Evolutionary conservation across 1,140 invertebrate genomes (phyloP).

Genomic region (Kradibia gibbosae): DNA sequence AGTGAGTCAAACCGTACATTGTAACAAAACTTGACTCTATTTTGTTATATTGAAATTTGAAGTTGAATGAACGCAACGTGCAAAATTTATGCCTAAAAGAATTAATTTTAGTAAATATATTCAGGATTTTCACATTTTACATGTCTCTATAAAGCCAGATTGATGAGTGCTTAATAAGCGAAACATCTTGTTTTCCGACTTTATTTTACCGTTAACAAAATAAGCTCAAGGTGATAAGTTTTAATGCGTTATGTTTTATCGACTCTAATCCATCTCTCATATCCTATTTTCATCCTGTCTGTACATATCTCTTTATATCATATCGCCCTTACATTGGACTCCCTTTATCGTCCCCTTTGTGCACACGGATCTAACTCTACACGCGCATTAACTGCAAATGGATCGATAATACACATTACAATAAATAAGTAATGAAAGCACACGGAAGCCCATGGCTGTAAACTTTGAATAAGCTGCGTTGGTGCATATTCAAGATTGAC

Average conservation of each 20-base stretch:
- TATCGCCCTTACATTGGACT: background rate
- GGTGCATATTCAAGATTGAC: conserved; percentile 19
- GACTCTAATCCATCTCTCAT: conserved; percentile 34
- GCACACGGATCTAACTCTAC: background rate
- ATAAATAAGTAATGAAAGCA: conserved; percentile 70
- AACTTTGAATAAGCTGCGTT: conserved; percentile 47
- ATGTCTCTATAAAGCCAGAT: too few relatives aligned
- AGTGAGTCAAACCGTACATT: too few relatives aligned
- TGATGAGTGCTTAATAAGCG: too few relatives aligned
- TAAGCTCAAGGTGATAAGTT: background rate
- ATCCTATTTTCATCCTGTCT: conserved; percentile 6
- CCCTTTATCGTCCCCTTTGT: conserved; percentile 10
- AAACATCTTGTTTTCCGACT: background rate
- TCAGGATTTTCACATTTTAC: too few relatives aligned
- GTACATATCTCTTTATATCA: conserved; percentile 23
- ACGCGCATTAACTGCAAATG: conserved; percentile 54
- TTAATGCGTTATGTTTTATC: conserved; percentile 21
- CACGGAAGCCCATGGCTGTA: conserved; percentile 37
- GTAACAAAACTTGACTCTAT: too few relatives aligned
- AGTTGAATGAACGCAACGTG: too few relatives aligned
- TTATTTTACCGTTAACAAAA: background rate
- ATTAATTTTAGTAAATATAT: too few relatives aligned
- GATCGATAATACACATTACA: conserved; percentile 70
- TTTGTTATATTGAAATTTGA: too few relatives aligned
- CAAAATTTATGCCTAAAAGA: too few relatives aligned